A percentile compares a stretch with the other conserved stretches of the same genome.
Conservation (phyloP, 2,113 vertebrate species). For the Daubentonia madagascariensis region DNA sequence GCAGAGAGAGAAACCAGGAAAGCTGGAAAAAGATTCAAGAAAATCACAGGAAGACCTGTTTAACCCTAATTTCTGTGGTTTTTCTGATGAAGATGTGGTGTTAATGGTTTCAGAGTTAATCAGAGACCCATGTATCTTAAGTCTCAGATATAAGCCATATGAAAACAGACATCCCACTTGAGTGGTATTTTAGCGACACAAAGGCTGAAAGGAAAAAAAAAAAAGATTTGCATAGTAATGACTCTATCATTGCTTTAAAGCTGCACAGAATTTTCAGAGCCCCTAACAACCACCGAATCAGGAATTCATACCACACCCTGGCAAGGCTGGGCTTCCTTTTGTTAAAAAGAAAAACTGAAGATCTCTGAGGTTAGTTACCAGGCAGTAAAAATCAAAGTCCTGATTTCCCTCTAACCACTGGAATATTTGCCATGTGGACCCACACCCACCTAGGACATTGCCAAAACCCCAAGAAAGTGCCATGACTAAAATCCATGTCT, state of each 20-base stretch:
- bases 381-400: slow-evolving; percentile 26
- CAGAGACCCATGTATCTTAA: slow-evolving; percentile 24
- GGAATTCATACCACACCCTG: slow-evolving; percentile 33
- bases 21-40: neutral
- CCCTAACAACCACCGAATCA: slow-evolving; percentile 21
- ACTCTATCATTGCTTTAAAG: neutral
- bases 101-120: slow-evolving; percentile 38
- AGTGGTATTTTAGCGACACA: slow-evolving; percentile 37
- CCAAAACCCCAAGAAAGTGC: slow-evolving; percentile 40
- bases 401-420: neutral
- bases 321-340: slow-evolving; percentile 43
- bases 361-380: slow-evolving; percentile 43
- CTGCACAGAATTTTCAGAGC: neutral
- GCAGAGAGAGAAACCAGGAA: neutral
- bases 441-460: neutral
- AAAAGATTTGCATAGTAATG: slow-evolving; percentile 26
- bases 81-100: slow-evolving; percentile 12
- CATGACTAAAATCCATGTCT: slow-evolving; percentile 17
- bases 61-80: neutral
- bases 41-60: neutral
- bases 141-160: slow-evolving; percentile 33
- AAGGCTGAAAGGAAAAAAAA: neutral
- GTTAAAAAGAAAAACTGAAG: slow-evolving; percentile 31
- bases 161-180: slow-evolving; percentile 33
- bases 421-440: slow-evolving; percentile 12